These are phyloP conservation scores for Pangasius krempfi DNA, from an alignment of 2,797 vertebrate species.

Conservation along the genomic window DNA sequence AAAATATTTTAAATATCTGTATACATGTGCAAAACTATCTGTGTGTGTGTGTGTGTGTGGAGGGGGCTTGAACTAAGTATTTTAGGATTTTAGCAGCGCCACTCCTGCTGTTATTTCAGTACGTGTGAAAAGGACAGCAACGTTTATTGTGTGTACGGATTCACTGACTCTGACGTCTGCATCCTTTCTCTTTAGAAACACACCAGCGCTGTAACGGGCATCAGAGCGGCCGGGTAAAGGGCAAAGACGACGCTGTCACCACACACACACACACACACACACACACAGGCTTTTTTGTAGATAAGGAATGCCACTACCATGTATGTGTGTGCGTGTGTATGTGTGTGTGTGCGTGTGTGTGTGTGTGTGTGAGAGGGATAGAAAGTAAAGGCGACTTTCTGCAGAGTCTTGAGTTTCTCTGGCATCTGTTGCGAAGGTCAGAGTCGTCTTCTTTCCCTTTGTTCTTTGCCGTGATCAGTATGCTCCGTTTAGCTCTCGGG, in stretches of 20 bases:
- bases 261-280: slow-evolving; percentile 22
- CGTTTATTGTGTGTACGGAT: slow-evolving; percentile 43
- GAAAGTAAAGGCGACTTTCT: slow-evolving; percentile 35
- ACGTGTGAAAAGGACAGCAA: slow-evolving; percentile 43
- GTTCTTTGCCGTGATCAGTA: slow-evolving; percentile 13
- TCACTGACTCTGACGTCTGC: slow-evolving; percentile 29
- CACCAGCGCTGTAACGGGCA: background rate
- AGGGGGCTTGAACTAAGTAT: background rate
- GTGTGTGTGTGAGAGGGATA: background rate
- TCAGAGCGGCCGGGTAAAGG: slow-evolving; percentile 29
- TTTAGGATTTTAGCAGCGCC: background rate
- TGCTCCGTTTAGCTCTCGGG: background rate
- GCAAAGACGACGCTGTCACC: slow-evolving; percentile 43
- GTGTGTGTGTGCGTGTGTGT: background rate
- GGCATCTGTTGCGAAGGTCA: slow-evolving; percentile 43
- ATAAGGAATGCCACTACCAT: slow-evolving; percentile 33
- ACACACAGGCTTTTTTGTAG: slow-evolving; percentile 44
- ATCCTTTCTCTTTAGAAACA: slow-evolving; percentile 35
- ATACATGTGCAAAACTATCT: too few relatives aligned
- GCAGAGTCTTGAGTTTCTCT: slow-evolving; percentile 23
- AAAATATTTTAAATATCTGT: too few relatives aligned
- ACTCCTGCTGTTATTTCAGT: slow-evolving; percentile 20
- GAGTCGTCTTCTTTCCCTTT: background rate
- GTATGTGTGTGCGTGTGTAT: slow-evolving; percentile 44
- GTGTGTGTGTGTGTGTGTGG: background rate